Evolutionary conservation across 1,140 invertebrate genomes (phyloP), one percentile per base, ranked within the genome.

Genomic region (Diabrotica virgifera): DNA sequence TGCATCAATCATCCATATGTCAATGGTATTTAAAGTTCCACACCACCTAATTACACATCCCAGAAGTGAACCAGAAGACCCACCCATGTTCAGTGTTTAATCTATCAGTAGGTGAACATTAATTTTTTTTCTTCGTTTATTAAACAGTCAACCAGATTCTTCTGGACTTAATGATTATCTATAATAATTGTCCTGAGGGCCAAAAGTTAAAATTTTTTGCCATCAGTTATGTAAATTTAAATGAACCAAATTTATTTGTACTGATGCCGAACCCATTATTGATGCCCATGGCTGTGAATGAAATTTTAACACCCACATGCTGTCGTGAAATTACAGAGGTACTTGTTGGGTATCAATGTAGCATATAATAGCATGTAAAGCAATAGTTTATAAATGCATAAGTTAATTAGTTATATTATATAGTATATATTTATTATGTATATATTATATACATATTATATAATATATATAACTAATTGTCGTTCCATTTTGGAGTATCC

Each of bases 171-270:
- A 46, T 46, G 40, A 46, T 46, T 46, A 46, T 46, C 40, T 46
- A 46, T 46, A 46, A 46, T 46, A 46, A 46, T 46, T 46, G 40
- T 6, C 40, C 40, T 11, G 40, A 46, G 11, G 40, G 40, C 40
- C 6, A 46, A 46, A 46, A 11, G 6, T 6, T 6, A 11, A 6
- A 11, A 8, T 46, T 46, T 46, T 46, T 46, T 46, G 40, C 40
- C 40, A 46, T 46, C 40, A 46, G 40, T 46, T 46, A 46, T 46
- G 40, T 46, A 46, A 46, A 46, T 46, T 46, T 46, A 46, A 46
- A 46, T 11, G 40, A 46, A 46, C 40, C 40, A 46, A 46, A 46
- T 46, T 46, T 46, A 46, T 46, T 46, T 46, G 40, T 46, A 11
- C 11, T 11, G 40, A 11, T 46, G 40, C 40, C 40, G 40, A 46